Base-by-base conservation (phyloP, 2,113 vertebrate species). In the Todiramphus chloris region DNA sequence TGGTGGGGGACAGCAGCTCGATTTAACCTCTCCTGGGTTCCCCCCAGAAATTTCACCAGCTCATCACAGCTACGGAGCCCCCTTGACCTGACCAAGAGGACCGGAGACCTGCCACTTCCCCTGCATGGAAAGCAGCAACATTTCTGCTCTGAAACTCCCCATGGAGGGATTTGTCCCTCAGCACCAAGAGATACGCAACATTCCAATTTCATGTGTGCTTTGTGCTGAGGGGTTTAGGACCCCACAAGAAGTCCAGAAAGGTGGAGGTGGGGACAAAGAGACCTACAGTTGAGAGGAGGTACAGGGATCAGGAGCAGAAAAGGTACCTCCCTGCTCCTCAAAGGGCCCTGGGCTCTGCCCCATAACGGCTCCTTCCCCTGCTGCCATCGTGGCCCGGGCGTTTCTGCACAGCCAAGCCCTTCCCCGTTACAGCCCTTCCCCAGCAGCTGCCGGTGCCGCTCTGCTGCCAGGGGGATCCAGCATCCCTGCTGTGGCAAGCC, bases 371-470 rank as follows among this genome's bases (percentile, higher is more conserved):
- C 20, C 64, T 73, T 73, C 59, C 48, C 48, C 75, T 80, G 9
- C 60, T 5, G 4, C 33, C 35, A 27, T 46, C 6, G 0, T 30
- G 31, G 44, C 41, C 0, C 0, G 43, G 35, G 35, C 69, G 55
- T 63, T 80, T 83, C 43, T 59, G 41, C 35, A 37, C 46, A 55
- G 37, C 48, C 19, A 53, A 76, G 50, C 35, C 62, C 62, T 37
- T 60, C 17, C 28, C 39, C 3, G 0, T 62, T 43, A 43, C 31
- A 31, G 50, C 27, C 35, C 20, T 76, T 84, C 46, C 41, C 35
- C 27, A 8, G 20, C 0, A 0, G 31, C 3, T 7, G 58, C 30
- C 0, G 0, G 10, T 39, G 72, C 8, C 1, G 0, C 37, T 63
- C 13, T 58, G 31, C 69, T 59, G 37, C 72, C 21, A 2, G 53